Base-by-base conservation (phyloP, 2,888 invertebrate species). In the Melanchra persicariae region DNA sequence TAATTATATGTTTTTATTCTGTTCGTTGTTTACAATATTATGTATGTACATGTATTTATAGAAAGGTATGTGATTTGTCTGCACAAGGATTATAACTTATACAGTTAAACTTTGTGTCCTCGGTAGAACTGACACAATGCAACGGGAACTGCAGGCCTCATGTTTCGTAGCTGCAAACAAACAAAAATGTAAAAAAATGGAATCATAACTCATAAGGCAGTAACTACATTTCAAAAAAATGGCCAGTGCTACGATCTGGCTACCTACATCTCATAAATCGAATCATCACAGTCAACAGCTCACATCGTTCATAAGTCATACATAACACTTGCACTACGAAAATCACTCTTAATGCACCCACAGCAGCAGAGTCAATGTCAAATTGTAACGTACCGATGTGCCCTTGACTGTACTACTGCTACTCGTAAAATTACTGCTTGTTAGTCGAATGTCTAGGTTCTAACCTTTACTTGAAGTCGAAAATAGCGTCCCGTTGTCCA, bases 111-210 rank as follows among this genome's bases (percentile, higher is more conserved):
- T n/a, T 57, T 34, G 30, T 34, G 22, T 22, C 51, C 15, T 64
- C 34, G 74, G 22, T 9, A 15, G 43, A 34, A 43, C n/a, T 34
- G n/a, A 26, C n/a, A n/a, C n/a, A 24, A 15, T 43, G 12, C 34
- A 26, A 1, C n/a, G 47, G 47, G 34, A 37, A 19, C 49, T 30
- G 22, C 55, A 19, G 40, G 49, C n/a, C 19, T 57, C 15, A 72
- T 26, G 43, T 51, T 0, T 37, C 12, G 57, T 37, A 52, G 26
- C 72, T 73, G 72, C 15, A 37, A 73, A 73, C 62, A 51, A 72
- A 43, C 40, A 15, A 40, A 40, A 40, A 40, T 40, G 15, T 40
- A 37, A 3, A 2, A 37, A 37, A 0, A n/a, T n/a, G n/a, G n/a
- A n/a, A n/a, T n/a, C n/a, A n/a, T n/a, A n/a, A n/a, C n/a, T n/a